Evolutionary conservation across 2,113 vertebrate species (phyloP), one percentile per base, ranked within the genome.

Genomic region (Tyrannus savana): DNA sequence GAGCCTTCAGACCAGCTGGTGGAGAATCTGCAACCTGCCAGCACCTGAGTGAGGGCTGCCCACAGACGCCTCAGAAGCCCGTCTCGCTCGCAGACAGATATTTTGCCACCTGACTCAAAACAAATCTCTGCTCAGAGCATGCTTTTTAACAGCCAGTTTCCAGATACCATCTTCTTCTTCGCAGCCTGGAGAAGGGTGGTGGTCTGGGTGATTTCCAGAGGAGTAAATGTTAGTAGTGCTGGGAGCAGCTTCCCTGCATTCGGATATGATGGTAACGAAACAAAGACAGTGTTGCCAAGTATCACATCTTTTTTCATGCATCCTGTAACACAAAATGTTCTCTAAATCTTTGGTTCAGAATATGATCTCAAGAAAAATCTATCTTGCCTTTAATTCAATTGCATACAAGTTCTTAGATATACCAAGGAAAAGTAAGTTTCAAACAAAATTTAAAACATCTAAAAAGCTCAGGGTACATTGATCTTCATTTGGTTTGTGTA

Each of bases 71-170:
- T 84, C 90, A 55, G 60, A 74, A 71, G 41, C 77, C 64, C 6
- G 23, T 41, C 91, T 86, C 10, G 4, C 62, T 87, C 4, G 0
- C 93, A 95, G 78, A 75, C 73, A 71, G 80, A 71, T 89, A 95
- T 89, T 95, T 81, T 93, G 91, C 86, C 66, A 91, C 80, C 91
- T 64, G 74, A 92, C 91, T 96, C 60, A 97, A 94, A 97, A 93
- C 88, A 95, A 92, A 81, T 89, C 89, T 81, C 60, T 93, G 59
- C 55, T 92, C 6, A 2, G 64, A 95, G 72, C 30, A 23, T 0
- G 72, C 82, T 95, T 95, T 89, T 92, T 90, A 92, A 55, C 90
- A 95, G 94, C 52, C 89, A 78, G 91, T 37, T 93, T 88, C 62
- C 58, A 84, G 53, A 59, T 82, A 60, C 19, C 59, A 44, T 52